Percentiles rank a stretch among this genome's conserved stretches.
Evolutionary conservation across 2,888 invertebrate species (phyloP).

Genomic region (Macrophya annulata): DNA sequence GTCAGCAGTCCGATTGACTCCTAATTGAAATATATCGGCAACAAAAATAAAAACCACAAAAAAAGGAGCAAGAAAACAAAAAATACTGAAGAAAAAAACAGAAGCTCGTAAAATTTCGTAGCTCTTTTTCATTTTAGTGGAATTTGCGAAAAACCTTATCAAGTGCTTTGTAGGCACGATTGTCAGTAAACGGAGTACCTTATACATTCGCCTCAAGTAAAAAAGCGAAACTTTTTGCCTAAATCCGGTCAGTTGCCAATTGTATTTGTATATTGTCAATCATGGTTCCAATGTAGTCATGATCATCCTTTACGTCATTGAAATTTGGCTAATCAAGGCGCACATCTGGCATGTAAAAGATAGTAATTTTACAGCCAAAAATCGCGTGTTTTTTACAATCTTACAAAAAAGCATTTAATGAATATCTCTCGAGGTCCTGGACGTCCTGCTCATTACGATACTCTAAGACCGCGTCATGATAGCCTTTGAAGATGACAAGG

Average conservation of each 20-base stretch:
- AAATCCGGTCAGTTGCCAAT: no score
- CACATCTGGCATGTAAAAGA: constrained; percentile 65
- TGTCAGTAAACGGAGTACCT: no score
- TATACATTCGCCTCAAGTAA: no score
- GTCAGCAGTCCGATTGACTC: constrained; percentile 22
- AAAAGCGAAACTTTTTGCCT: no score
- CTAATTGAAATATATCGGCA: background rate
- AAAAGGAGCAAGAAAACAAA: background rate
- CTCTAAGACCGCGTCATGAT: constrained; percentile 67
- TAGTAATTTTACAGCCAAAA: constrained; percentile 68
- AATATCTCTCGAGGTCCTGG: constrained; percentile 65
- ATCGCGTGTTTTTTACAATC: constrained; percentile 69
- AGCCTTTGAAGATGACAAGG: constrained; percentile 65
- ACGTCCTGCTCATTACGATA: constrained; percentile 65
- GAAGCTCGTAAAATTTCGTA: background rate
- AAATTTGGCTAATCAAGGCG: constrained; percentile 24
- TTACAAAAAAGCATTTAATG: constrained; percentile 66
- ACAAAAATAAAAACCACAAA: background rate
- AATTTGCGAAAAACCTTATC: no score
- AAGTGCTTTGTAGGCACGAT: no score
- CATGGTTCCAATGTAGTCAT: background rate
- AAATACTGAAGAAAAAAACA: background rate
- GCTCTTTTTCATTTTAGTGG: no score
- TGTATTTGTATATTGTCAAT: no score
- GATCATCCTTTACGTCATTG: constrained; percentile 53